Base-by-base conservation (phyloP, 1,140 invertebrate genomes). In the Euura lappo region DNA sequence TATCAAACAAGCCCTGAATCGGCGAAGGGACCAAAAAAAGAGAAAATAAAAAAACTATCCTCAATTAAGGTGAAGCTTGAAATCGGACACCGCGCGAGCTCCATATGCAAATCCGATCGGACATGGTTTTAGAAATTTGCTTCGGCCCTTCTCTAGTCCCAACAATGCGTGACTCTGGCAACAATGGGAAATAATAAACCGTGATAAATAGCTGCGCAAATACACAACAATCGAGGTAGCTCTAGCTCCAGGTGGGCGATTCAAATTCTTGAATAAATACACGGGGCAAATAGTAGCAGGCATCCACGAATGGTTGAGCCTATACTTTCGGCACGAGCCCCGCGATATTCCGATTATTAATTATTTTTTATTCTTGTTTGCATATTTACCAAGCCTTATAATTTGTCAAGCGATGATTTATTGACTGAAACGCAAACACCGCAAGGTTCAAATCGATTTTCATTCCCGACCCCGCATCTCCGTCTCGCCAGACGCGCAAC, bases 181-280 rank as follows among this genome's bases (percentile, higher is more conserved):
- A 88, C 86, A 88, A 88, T 88, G 79, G 81, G 83, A 85, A 87
- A 86, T 87, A 87, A 88, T 87, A 88, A 87, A 87, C 85, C 86
- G 83, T 88, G 87, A 87, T 88, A 87, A 88, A 88, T 87, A 85
- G 86, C 83, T 83, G 74, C 83, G 85, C 84, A 88, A 88, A 88
- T 87, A 88, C 75, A 60, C 51, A 83, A 77, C 79, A 75, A 86
- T 85, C 77, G 43, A 43, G 45, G 76, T 75, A 74, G 66, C 46
- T 72, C 71, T 75, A 72, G 72, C 78, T 83, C 85, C 84, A 85
- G 83, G 83, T 85, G 84, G 78, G 76, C 71, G 74, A 80, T 79
- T 81, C 74, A 71, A 77, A 82, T 85, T 82, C 79, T 79, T 79
- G 79, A 81, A 79, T 79, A 86, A 86, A 86, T 77, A 85, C 60